Conservation (phyloP, 35 echinoderm and acorn worm genomes). For the Nesometra sesokonis region DNA sequence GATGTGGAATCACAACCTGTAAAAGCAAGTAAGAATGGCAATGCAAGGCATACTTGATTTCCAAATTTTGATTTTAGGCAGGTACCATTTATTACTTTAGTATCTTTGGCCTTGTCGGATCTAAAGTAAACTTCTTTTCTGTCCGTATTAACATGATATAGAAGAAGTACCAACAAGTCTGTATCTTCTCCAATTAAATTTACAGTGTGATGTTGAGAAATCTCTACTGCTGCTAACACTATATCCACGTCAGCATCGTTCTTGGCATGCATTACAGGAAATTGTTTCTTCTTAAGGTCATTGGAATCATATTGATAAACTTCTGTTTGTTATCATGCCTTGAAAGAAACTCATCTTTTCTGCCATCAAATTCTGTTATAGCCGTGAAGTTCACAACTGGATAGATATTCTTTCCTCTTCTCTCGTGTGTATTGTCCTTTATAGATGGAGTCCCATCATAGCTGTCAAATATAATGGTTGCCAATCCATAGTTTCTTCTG, state of each 20-base stretch:
- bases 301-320: slow-evolving; percentile 21
- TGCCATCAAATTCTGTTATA: slow-evolving; percentile 14
- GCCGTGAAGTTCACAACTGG: slow-evolving; percentile 32
- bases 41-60: background rate
- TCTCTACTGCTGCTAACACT: slow-evolving; percentile 29
- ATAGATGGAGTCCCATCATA: slow-evolving; percentile 9
- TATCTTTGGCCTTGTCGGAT: background rate
- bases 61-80: background rate
- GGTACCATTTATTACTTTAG: background rate
- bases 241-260: slow-evolving; percentile 17
- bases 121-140: slow-evolving; percentile 1
- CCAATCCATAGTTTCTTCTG: background rate
- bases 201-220: background rate
- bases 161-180: slow-evolving; percentile 35
- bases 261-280: background rate
- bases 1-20: slow-evolving; percentile 54
- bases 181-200: slow-evolving; percentile 49
- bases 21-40: slow-evolving; percentile 43
- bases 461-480: background rate
- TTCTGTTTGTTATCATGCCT: slow-evolving; percentile 40
- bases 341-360: slow-evolving; percentile 40
- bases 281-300: slow-evolving; percentile 2
- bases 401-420: slow-evolving; percentile 25
- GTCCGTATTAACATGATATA: slow-evolving; percentile 12
- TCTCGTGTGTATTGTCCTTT: slow-evolving; percentile 46